Percentiles rank a stretch among this genome's conserved stretches.
Conservation (phyloP, 2,113 vertebrate genomes). For the Tinamus guttatus region DNA sequence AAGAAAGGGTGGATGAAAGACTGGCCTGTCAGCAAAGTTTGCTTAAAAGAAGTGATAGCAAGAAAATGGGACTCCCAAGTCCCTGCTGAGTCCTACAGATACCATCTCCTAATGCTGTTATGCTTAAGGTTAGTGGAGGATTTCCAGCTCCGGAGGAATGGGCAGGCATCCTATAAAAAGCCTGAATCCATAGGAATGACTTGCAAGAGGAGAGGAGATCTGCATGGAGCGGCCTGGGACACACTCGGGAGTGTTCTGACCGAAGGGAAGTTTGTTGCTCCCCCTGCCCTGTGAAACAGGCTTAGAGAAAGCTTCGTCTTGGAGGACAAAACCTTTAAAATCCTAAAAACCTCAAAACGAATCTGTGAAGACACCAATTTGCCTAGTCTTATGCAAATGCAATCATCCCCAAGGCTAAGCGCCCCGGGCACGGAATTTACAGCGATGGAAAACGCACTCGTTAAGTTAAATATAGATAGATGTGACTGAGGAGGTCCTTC, state of each 20-base stretch:
- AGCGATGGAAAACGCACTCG: neutral
- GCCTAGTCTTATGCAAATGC: neutral
- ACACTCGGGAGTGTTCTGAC: neutral
- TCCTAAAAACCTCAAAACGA: neutral
- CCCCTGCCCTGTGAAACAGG: neutral
- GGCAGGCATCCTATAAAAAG: neutral
- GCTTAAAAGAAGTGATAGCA: constrained; percentile 7
- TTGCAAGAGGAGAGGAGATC: neutral
- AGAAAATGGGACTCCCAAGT: constrained; percentile 52
- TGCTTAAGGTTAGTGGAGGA: constrained; percentile 30
- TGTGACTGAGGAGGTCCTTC: neutral
- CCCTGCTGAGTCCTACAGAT: constrained; percentile 4
- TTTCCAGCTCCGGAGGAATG: constrained; percentile 51
- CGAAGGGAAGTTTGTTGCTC: neutral
- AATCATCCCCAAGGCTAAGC: neutral
- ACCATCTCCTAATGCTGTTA: constrained; percentile 58
- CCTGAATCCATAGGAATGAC: constrained; percentile 18
- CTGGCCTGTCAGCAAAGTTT: constrained; percentile 19
- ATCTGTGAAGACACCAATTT: neutral
- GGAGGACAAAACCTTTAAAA: neutral
- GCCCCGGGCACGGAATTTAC: neutral
- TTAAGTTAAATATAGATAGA: neutral
- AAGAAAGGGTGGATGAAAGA: neutral
- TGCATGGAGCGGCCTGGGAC: neutral
- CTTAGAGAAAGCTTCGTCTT: neutral